Evolutionary conservation across 2,888 invertebrate species (phyloP).

Genomic region (Epirrhoe alternata): DNA sequence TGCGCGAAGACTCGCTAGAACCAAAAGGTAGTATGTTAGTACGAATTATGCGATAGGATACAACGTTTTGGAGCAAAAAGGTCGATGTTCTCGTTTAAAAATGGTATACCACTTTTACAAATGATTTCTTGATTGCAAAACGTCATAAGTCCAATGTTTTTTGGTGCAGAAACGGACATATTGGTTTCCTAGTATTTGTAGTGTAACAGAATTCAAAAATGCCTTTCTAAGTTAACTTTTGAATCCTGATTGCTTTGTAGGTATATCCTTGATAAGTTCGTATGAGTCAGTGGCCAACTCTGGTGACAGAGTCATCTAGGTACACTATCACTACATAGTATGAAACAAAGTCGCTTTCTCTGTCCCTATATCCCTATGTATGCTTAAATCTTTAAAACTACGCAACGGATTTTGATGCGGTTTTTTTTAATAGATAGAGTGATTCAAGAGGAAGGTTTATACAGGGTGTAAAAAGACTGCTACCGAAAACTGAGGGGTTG

Average conservation of each 20-base stretch:
- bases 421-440: too few species aligned
- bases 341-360: too few species aligned
- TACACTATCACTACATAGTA: too few species aligned
- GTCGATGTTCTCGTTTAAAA: constrained; percentile 62
- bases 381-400: too few species aligned
- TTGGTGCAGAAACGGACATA: constrained; percentile 34
- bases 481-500: too few species aligned
- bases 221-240: constrained; percentile 35
- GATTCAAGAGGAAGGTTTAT: too few species aligned
- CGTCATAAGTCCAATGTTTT: constrained; percentile 47
- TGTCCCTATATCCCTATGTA: too few species aligned
- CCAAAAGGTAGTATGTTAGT: constrained; percentile 54
- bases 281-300: too few species aligned
- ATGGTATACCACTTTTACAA: constrained; percentile 71
- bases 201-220: constrained; percentile 50
- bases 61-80: constrained; percentile 48
- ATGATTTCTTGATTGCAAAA: constrained; percentile 42
- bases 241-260: constrained; percentile 9
- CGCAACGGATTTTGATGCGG: too few species aligned
- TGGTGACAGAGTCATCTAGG: too few species aligned
- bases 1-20: constrained; percentile 42
- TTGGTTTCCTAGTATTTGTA: constrained; percentile 51
- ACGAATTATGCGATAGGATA: constrained; percentile 52
- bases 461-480: too few species aligned
- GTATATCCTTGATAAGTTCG: constrained; percentile 13